These are phyloP conservation scores for Pogonomyrmex barbatus DNA, from an alignment of 1,140 invertebrate genomes.

Conservation along the genomic window DNA sequence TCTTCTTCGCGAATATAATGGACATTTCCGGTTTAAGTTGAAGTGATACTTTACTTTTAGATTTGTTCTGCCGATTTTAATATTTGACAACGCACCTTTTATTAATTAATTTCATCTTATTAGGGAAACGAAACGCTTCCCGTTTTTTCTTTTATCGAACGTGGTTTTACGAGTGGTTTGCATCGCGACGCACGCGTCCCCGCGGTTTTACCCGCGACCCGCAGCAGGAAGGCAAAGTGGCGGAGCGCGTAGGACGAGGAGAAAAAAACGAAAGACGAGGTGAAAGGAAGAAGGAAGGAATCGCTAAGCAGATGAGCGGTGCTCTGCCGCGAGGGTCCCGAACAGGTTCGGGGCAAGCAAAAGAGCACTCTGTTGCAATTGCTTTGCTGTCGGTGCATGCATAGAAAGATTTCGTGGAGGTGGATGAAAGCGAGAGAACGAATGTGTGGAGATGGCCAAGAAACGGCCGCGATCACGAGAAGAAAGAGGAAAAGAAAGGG, in stretches of 20 bases:
- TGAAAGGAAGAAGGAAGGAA: conserved; percentile 40
- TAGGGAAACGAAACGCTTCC: neutral
- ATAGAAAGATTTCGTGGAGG: conserved; percentile 58
- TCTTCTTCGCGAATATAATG: neutral
- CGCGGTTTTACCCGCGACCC: conserved; percentile 24
- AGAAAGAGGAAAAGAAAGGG: conserved; percentile 23
- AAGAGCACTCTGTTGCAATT: conserved; percentile 73
- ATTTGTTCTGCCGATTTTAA: neutral
- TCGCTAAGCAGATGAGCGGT: conserved; percentile 65
- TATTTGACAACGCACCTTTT: conserved; percentile 15
- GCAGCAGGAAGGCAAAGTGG: neutral
- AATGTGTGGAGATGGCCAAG: conserved; percentile 32
- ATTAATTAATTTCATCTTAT: neutral
- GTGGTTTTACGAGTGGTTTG: neutral
- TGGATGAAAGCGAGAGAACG: conserved; percentile 35
- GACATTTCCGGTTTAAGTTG: neutral
- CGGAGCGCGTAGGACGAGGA: conserved; percentile 33
- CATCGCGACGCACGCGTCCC: neutral
- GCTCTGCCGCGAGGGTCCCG: conserved; percentile 47
- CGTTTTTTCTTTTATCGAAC: neutral
- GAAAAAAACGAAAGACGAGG: neutral
- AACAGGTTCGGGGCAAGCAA: conserved; percentile 38
- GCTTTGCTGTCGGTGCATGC: conserved; percentile 53
- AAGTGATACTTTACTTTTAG: neutral
- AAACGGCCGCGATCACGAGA: conserved; percentile 4